Conservation (phyloP, 37 sponge, comb jelly and placozoan genomes). For the Beroe forskalii region DNA sequence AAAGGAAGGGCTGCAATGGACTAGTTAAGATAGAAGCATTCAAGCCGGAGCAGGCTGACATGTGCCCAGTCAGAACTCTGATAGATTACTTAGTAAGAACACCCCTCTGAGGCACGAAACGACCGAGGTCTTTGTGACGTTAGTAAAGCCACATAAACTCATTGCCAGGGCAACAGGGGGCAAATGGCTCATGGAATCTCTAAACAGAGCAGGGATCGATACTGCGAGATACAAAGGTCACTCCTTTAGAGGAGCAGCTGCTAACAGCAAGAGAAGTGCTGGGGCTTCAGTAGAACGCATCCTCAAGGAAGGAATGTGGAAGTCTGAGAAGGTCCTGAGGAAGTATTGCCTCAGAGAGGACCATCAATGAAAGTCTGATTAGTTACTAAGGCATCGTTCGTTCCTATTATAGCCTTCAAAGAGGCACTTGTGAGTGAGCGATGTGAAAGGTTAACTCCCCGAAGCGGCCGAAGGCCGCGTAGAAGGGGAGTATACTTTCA, state of each 20-base stretch:
- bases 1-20: background rate
- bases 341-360: background rate
- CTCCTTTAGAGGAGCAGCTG: slow-evolving; percentile 5
- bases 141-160: background rate
- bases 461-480: background rate
- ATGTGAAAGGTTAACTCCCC: background rate
- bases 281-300: background rate
- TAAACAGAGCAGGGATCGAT: background rate
- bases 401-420: background rate
- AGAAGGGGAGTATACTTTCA: background rate
- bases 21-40: background rate
- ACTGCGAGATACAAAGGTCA: background rate
- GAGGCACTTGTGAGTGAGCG: background rate
- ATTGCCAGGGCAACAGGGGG: background rate
- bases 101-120: background rate
- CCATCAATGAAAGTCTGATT: background rate
- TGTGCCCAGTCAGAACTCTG: background rate
- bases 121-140: background rate
- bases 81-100: background rate
- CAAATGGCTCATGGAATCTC: background rate
- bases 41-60: background rate
- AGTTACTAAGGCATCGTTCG: background rate
- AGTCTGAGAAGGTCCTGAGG: background rate
- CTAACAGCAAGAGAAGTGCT: background rate
- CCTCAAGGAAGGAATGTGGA: background rate